Evolutionary conservation across 1,140 invertebrate genomes (phyloP), one percentile per base, ranked within the genome.

Genomic region (Harlomillsia oculata): DNA sequence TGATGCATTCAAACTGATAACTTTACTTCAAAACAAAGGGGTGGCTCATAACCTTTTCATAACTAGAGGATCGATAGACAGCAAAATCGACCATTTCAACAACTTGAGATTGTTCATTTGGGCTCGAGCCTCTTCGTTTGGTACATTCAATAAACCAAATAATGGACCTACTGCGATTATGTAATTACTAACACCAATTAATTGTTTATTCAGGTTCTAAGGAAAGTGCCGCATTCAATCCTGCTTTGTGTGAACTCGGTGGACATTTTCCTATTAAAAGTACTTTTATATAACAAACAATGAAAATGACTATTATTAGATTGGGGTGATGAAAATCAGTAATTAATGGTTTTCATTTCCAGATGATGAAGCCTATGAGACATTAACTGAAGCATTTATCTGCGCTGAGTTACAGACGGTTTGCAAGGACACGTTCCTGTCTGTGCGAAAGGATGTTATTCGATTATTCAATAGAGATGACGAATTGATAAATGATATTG

Each of bases 31-130:
- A 52, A 60, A 74, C 25, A 74, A 76, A 18, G 70, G 78, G 45
- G 75, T 83, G 39, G 75, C 83, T 9, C 81, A 86, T 65, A 86
- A 85, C 69, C 64, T 85, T 32, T 80, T 78, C 44, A 74, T 85
- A 16, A 83, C 81, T 13, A 68, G 78, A 77, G 4, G 73, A 69
- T n/a, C 23, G 34, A 18, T 25, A 53, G 20, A 30, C 30, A 34
- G 65, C 51, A 11, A 5, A 36, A 41, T n/a, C 66, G 61, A 56
- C 30, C 4, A 43, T 48, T 66, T 65, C 52, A 66, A 72, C 48
- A 72, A 74, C 34, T 48, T 83, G 18, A 69, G 80, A 45, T 67
- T 84, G 36, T 77, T 81, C 57, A 69, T 85, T 46, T 85, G 80
- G 79, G 79, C 78, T 6, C 74, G 82, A 60, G 75, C 76, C 61